Conservation (phyloP, 2,888 invertebrate genomes). For the Mythimna impura region DNA sequence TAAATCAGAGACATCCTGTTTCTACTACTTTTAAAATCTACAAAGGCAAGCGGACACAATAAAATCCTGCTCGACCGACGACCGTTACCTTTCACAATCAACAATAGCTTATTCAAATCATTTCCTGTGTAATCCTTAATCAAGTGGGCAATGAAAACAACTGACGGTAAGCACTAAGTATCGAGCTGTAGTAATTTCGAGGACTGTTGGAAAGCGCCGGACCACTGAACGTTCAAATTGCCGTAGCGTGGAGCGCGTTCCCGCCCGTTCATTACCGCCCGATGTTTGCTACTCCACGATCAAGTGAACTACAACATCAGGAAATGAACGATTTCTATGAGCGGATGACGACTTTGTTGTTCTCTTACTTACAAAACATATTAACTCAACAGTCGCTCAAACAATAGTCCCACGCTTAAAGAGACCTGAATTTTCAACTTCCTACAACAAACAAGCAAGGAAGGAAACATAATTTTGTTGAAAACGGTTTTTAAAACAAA, state of each 20-base stretch:
- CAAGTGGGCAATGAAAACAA: conserved; percentile 69
- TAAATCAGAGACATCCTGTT: conserved; percentile 59
- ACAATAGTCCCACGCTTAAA: conserved; percentile 17
- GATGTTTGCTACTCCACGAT: conserved; percentile 82
- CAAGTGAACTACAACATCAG: conserved; percentile 76
- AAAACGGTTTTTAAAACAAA: conserved; percentile 22
- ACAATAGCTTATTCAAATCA: conserved; percentile 66
- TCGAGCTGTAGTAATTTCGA: conserved; percentile 81
- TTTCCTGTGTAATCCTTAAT: conserved; percentile 69
- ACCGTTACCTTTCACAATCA: conserved; percentile 63
- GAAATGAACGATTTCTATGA: conserved; percentile 83
- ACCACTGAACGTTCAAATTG: conserved; percentile 87
- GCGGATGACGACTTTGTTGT: conserved; percentile 58
- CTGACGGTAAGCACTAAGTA: conserved; percentile 66
- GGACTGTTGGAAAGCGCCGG: conserved; percentile 83
- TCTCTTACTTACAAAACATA: conserved; percentile 48
- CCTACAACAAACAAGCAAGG: not conserved
- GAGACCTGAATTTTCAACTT: conserved; percentile 1
- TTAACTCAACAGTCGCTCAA: conserved; percentile 23
- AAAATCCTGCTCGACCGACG: conserved; percentile 50
- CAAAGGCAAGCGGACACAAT: conserved; percentile 55
- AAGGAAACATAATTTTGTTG: not conserved
- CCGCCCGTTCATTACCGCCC: conserved; percentile 80
- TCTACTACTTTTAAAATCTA: conserved; percentile 52
- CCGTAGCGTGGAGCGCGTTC: conserved; percentile 79